Conservation (phyloP, 2,797 vertebrate genomes). For the Sylvia borin region DNA sequence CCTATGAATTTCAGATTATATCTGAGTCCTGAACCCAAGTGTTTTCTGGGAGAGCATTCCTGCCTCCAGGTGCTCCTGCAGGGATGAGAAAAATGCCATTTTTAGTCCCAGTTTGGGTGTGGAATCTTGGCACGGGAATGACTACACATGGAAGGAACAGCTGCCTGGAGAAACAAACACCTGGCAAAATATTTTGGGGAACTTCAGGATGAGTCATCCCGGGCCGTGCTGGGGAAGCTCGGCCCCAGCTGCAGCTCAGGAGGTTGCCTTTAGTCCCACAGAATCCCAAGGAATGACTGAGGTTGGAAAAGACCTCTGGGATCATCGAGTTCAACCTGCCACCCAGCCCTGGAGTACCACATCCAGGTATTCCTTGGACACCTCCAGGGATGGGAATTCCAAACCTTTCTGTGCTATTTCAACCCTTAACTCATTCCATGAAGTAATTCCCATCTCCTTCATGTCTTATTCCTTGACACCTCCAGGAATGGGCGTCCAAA, state of each 20-base stretch:
- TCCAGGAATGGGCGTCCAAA: background rate
- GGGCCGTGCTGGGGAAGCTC: background rate
- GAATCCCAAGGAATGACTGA: background rate
- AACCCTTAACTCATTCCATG: no score
- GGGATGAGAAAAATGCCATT: background rate
- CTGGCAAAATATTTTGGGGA: conserved; percentile 22
- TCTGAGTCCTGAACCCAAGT: background rate
- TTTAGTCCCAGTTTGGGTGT: background rate
- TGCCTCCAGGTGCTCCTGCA: background rate
- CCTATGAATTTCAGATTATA: background rate
- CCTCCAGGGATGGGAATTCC: background rate
- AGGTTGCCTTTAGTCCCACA: background rate
- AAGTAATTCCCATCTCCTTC: background rate
- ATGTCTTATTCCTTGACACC: no score
- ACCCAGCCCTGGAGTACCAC: background rate
- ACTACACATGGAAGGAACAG: background rate
- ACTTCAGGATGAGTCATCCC: background rate
- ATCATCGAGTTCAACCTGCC: accelerated
- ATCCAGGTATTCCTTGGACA: background rate
- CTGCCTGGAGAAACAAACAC: conserved; percentile 22
- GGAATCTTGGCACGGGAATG: background rate
- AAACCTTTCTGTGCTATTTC: background rate
- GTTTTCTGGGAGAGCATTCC: background rate
- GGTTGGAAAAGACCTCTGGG: background rate
- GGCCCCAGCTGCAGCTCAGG: background rate